Evolutionary conservation across 2,113 vertebrate species (phyloP).

Genomic region (Cyanoderma ruficeps): DNA sequence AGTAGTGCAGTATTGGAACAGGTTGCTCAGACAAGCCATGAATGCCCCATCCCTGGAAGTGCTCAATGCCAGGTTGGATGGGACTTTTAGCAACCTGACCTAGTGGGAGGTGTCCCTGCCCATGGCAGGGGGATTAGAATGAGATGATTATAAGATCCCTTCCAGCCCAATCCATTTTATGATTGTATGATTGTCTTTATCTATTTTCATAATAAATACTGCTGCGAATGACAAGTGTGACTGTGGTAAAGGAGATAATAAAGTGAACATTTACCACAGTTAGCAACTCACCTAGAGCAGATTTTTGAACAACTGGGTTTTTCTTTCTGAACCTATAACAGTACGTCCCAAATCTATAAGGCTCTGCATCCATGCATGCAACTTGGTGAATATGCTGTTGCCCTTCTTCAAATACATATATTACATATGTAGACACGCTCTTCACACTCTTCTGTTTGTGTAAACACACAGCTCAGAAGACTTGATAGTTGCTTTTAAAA

Average conservation of each 20-base stretch:
- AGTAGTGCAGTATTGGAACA: not conserved
- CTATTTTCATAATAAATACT: not conserved
- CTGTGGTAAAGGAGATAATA: not conserved
- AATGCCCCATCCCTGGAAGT: not conserved
- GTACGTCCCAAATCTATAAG: not conserved
- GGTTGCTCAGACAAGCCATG: not conserved
- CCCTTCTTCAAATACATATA: not conserved
- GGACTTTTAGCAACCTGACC: not conserved
- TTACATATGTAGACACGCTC: not conserved
- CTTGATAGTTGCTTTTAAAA: not conserved
- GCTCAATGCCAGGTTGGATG: not conserved
- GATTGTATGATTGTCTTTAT: not conserved
- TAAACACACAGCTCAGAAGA: not conserved
- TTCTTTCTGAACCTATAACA: not conserved
- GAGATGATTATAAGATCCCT: not conserved
- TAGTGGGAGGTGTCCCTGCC: not conserved
- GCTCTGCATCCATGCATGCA: not conserved
- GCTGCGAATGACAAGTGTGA: not conserved
- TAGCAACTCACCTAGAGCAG: not conserved
- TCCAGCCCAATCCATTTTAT: not conserved
- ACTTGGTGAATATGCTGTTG: not conserved
- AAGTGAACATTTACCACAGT: not conserved
- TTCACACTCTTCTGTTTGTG: not conserved
- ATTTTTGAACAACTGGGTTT: not conserved
- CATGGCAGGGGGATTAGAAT: accelerated